Percentiles rank a stretch among this genome's conserved stretches.
These are phyloP conservation scores for Notarius quadriscutis DNA, from an alignment of 2,113 vertebrate species.

Conservation along the genomic window DNA sequence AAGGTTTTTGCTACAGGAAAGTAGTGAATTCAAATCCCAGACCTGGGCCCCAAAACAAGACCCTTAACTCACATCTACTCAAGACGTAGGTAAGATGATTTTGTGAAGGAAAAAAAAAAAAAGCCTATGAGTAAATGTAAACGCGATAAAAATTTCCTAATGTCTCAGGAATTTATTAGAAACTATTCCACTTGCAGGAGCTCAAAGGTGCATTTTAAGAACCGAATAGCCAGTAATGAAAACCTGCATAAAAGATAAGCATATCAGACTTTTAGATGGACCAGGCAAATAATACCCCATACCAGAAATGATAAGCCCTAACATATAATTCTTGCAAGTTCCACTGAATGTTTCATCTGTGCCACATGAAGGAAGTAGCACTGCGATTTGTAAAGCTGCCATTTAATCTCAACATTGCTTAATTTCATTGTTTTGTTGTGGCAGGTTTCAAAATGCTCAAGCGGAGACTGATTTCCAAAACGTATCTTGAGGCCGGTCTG, in stretches of 20 bases:
- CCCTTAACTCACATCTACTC: neutral
- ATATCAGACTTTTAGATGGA: too few relatives aligned
- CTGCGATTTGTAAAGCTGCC: neutral
- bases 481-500: neutral
- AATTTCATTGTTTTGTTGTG: neutral
- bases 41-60: neutral
- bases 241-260: neutral
- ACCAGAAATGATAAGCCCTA: too few relatives aligned
- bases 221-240: neutral
- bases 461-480: neutral
- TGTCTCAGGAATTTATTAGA: neutral
- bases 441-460: neutral
- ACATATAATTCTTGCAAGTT: neutral
- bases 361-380: neutral
- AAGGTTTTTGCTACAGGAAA: neutral
- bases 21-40: neutral
- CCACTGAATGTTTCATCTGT: neutral
- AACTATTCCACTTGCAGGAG: neutral
- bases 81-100: neutral
- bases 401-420: neutral
- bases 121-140: neutral
- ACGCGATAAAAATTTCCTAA: neutral
- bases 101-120: neutral
- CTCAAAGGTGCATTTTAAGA: neutral
- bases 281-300: too few relatives aligned